phyloP scores from a whole-genome alignment of 2,797 vertebrate genomes.

The Hozukius guyotensis region DNA sequence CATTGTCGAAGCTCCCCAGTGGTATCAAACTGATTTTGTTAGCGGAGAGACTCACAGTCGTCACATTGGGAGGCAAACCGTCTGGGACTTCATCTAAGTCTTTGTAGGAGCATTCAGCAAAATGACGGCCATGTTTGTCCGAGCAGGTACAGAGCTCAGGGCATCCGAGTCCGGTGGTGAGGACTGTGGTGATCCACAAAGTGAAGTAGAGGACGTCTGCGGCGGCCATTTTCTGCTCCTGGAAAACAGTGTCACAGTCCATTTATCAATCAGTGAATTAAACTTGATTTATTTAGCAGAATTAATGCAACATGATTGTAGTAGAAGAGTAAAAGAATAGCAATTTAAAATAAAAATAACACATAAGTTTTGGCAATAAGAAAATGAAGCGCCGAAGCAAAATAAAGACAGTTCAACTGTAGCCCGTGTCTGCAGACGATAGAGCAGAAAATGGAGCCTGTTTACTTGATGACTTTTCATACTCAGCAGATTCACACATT shows the following conservation, averaged over 20 bases:
- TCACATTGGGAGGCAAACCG: slow-evolving; percentile 88
- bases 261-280: neutral
- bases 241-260: slow-evolving; percentile 44
- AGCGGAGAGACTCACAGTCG: slow-evolving; percentile 89
- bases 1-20: slow-evolving; percentile 84
- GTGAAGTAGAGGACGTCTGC: slow-evolving; percentile 67
- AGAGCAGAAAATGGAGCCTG: neutral
- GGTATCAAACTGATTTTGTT: slow-evolving; percentile 88
- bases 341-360: neutral
- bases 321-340: neutral
- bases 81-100: slow-evolving; percentile 86
- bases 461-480: neutral
- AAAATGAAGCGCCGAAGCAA: neutral
- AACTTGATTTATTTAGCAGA: neutral
- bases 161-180: slow-evolving; percentile 79
- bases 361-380: neutral
- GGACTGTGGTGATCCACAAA: slow-evolving; percentile 63
- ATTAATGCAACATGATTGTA: neutral
- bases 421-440: neutral
- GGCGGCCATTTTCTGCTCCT: slow-evolving; percentile 82
- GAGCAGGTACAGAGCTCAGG: slow-evolving; percentile 89
- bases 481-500: neutral
- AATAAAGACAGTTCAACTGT: neutral
- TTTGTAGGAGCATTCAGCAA: slow-evolving; percentile 92
- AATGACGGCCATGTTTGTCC: slow-evolving; percentile 87